Conservation (phyloP, 1,140 invertebrate species). For the Mizuhopecten yessoensis region DNA sequence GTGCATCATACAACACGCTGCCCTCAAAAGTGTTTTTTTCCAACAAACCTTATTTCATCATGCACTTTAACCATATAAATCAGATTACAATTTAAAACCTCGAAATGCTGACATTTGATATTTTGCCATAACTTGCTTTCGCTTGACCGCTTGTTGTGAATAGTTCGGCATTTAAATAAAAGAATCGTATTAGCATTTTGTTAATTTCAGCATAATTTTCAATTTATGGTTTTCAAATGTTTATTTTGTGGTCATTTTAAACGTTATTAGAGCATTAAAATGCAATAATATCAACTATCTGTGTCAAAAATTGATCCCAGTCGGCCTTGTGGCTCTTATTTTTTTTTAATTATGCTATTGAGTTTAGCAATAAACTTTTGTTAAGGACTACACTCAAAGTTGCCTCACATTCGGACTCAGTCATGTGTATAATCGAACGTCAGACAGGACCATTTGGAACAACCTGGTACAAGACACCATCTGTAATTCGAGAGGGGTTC, state of each 20-base stretch:
- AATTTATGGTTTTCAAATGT: neutral
- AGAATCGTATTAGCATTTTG: no score
- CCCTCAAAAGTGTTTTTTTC: no score
- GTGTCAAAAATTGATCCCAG: constrained; percentile 23
- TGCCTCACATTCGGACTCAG: neutral
- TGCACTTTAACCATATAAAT: neutral
- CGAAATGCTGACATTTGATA: neutral
- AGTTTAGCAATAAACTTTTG: neutral
- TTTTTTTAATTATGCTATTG: constrained; percentile 2
- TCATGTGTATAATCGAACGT: neutral
- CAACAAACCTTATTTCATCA: neutral
- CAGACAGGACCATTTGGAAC: constrained; percentile 4
- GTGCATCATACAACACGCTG: no score
- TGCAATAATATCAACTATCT: neutral
- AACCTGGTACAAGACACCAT: neutral
- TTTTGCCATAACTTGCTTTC: neutral
- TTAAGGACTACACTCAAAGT: neutral
- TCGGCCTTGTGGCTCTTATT: neutral
- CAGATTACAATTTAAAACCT: neutral
- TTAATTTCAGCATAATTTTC: neutral
- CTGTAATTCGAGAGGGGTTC: neutral
- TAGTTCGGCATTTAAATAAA: neutral
- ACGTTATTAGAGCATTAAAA: neutral
- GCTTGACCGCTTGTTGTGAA: constrained; percentile 8
- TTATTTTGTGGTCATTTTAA: constrained; percentile 7